Evolutionary conservation across 2,888 invertebrate species (phyloP).

Genomic region (Eudasyphora cyanicolor): DNA sequence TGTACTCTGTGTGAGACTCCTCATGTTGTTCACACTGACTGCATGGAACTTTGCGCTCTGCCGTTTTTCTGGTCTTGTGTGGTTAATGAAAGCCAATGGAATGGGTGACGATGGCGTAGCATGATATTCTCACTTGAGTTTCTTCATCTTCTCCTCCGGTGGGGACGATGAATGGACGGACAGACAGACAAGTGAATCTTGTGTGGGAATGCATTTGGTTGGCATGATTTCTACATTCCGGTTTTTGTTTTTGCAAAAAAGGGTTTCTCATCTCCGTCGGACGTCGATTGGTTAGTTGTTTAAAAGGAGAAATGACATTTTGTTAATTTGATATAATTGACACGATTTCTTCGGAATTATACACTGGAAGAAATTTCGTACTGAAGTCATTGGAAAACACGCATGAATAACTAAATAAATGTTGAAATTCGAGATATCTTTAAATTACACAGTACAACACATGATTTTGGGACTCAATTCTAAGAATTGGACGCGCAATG

Average conservation of each 20-base stretch:
- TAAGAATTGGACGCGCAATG: too few relatives aligned
- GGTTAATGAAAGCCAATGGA: constrained; percentile 79
- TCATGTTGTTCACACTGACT: neutral
- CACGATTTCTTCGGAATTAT: constrained; percentile 47
- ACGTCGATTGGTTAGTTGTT: constrained; percentile 40
- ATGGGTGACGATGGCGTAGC: constrained; percentile 77
- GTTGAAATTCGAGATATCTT: too few relatives aligned
- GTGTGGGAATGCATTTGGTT: constrained; percentile 45
- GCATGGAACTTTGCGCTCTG: constrained; percentile 21
- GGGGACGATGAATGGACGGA: neutral
- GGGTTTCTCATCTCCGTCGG: constrained; percentile 30
- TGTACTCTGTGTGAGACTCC: neutral
- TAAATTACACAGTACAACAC: too few relatives aligned
- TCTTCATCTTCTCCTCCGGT: constrained; percentile 4
- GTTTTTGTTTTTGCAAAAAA: constrained; percentile 43
- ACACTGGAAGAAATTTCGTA: constrained; percentile 26
- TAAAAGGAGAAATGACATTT: constrained; percentile 37
- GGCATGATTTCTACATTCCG: constrained; percentile 60
- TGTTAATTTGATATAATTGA: constrained; percentile 39
- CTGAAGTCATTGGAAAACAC: neutral
- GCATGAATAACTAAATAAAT: neutral
- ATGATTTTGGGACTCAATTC: too few relatives aligned
- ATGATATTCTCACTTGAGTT: constrained; percentile 60
- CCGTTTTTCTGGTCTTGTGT: constrained; percentile 35
- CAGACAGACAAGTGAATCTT: neutral